Evolutionary conservation across 2,113 vertebrate genomes (phyloP).

Genomic region (Macquaria australasica): DNA sequence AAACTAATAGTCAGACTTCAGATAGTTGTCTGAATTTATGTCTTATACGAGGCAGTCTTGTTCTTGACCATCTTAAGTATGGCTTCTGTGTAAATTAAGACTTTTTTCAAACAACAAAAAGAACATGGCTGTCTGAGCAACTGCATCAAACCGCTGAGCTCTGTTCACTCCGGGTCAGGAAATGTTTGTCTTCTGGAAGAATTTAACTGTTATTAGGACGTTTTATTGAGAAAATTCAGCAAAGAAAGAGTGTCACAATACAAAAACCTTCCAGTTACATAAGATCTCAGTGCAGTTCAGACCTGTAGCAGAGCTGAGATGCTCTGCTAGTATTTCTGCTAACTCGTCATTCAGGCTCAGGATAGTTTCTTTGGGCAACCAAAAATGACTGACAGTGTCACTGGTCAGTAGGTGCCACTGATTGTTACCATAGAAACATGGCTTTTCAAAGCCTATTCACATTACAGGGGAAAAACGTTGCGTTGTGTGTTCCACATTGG

Average conservation of each 20-base stretch:
- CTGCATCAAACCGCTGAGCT: background rate
- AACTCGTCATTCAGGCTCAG: no score
- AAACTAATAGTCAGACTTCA: background rate
- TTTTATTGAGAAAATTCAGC: background rate
- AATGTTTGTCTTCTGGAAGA: background rate
- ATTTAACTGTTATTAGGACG: background rate
- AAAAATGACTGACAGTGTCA: background rate
- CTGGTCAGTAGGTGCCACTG: background rate
- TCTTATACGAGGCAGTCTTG: background rate
- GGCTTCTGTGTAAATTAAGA: background rate
- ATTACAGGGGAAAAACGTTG: background rate
- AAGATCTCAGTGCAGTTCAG: background rate
- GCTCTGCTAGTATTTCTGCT: background rate
- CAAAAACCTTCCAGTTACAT: background rate
- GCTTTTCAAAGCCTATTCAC: background rate
- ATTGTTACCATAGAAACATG: background rate
- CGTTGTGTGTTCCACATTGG: background rate
- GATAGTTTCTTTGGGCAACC: background rate
- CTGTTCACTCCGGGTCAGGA: background rate
- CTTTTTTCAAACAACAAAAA: background rate
- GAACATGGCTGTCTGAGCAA: background rate
- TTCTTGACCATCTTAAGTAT: background rate
- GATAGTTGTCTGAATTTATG: background rate
- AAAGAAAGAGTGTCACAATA: background rate
- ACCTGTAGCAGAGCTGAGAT: background rate